Base-by-base conservation (phyloP, 2,888 invertebrate species). In the Luperina nickerlii region DNA sequence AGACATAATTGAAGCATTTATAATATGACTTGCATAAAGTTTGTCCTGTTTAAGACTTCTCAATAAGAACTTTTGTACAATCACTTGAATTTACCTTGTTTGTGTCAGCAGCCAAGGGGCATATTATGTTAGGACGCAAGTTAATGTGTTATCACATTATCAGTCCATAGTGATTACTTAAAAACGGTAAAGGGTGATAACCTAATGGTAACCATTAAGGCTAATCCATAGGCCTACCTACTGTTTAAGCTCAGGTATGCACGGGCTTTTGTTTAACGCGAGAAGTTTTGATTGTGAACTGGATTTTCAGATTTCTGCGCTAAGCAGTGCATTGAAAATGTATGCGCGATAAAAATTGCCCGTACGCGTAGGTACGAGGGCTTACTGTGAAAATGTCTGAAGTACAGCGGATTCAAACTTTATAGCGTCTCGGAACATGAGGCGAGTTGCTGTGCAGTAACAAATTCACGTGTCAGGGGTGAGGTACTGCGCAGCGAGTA, bases 61-160 rank as follows among this genome's bases (percentile, higher is more conserved):
- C 13, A 32, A 18, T n/a, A 72, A 32, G 5, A 32, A 72, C 13
- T 75, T 75, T 72, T 70, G 32, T 71, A 42, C n/a, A n/a, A 18
- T 70, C 11, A 57, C 7, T 57, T 38, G 18, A 7, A 20, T n/a
- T n/a, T 20, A 20, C 6, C 4, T 71, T 38, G 69, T 38, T 54
- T 70, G 38, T 57, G 38, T 18, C 54, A 54, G 15, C 9, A 15
- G 54, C 6, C 24, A 24, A 38, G 15, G 32, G 6, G 1, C 2
- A 32, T 48, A 48, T 45, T 51, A 24, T 15, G 0, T 32, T 2
- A 70, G 48, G 18, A 42, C 18, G 11, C 11, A n/a, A 51, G 13
- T 42, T 42, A 32, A 32, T 8, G 11, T 48, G 4, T 65, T 57
- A 27, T 24, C 20, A 45, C 6, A 32, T 45, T 32, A 62, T 45